Evolutionary conservation across 2,888 invertebrate genomes (phyloP), one percentile per base, ranked within the genome.

Genomic region (Leucozona laternaria): DNA sequence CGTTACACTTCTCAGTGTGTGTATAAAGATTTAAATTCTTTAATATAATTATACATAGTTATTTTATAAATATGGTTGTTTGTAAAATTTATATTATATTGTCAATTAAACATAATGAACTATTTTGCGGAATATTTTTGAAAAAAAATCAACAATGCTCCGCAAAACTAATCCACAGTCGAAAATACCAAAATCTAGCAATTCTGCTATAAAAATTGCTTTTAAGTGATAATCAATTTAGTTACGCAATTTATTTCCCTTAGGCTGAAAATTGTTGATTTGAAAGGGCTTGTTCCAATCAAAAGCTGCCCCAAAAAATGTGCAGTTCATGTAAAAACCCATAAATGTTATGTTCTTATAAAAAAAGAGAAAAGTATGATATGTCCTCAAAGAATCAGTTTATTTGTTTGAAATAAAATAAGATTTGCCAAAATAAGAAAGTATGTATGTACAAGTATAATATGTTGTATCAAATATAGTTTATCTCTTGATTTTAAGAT

Each of bases 31-130:
- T 86, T 79, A 81, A 86, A 86, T 86, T 82, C 81, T 86, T 79
- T 82, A 75, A 79, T 86, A 86, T 82, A 78, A 60, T 82, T 82
- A 55, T 78, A 81, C 78, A 86, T 79, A 75, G 62, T 79, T 75
- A 79, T 58, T 73, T 76, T 82, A 86, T 86, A 86, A 81, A 86
- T 81, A 86, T 79, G 73, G 81, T 86, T 86, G 86, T 86, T 82
- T 86, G 86, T 86, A 86, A 75, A 85, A 82, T 86, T 86, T 86
- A 80, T 86, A 71, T 86, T 75, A 86, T 86, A 86, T 86, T 86
- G 86, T 86, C 86, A 86, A 86, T 86, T 86, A 78, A 82, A 86
- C 86, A 86, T 86, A 86, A 82, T 86, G 86, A 86, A 81, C 15
- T 71, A 71, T 86, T 81, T 86, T 86, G 82, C 71, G 78, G 75